Percentiles rank a stretch among this genome's conserved stretches.
Conservation (phyloP, 64 coral and sea anemone genomes). For the Platygyra sinensis region DNA sequence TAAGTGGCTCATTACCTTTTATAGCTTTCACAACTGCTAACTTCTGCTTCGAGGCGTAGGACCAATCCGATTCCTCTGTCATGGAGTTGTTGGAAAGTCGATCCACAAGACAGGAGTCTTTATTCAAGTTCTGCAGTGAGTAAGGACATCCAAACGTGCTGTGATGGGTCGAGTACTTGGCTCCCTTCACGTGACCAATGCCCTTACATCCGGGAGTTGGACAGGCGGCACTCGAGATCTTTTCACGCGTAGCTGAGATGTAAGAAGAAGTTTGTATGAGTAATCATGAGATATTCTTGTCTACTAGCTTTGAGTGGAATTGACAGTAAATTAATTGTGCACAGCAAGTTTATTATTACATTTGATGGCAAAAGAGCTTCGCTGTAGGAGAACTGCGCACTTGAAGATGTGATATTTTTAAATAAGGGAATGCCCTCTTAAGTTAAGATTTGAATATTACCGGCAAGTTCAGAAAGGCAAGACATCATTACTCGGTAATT, state of each 20-base stretch:
- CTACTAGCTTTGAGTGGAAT: too few relatives aligned
- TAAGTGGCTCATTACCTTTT: constrained; percentile 29
- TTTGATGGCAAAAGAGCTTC: too few relatives aligned
- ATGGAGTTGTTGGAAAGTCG: constrained; percentile 94
- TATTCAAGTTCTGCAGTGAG: constrained; percentile 94
- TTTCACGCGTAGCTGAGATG: constrained; percentile 73
- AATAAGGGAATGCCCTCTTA: too few relatives aligned
- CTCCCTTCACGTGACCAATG: constrained; percentile 95
- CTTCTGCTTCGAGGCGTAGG: constrained; percentile 90
- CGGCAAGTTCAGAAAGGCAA: too few relatives aligned
- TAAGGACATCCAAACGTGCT: constrained; percentile 94
- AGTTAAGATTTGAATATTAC: too few relatives aligned
- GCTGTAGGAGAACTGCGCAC: too few relatives aligned
- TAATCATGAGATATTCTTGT: too few relatives aligned
- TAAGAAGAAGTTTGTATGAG: not conserved
- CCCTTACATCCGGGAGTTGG: constrained; percentile 95
- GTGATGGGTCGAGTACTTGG: constrained; percentile 94
- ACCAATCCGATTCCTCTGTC: constrained; percentile 98
- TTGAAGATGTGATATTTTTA: too few relatives aligned
- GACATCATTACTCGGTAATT: too few relatives aligned
- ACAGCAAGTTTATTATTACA: too few relatives aligned
- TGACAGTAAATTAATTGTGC: too few relatives aligned
- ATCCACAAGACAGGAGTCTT: constrained; percentile 97
- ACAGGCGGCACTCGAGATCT: constrained; percentile 84
- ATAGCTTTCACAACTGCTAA: constrained; percentile 28